Conservation (phyloP, 1,140 invertebrate genomes). For the Thaumatotibia leucotreta region DNA sequence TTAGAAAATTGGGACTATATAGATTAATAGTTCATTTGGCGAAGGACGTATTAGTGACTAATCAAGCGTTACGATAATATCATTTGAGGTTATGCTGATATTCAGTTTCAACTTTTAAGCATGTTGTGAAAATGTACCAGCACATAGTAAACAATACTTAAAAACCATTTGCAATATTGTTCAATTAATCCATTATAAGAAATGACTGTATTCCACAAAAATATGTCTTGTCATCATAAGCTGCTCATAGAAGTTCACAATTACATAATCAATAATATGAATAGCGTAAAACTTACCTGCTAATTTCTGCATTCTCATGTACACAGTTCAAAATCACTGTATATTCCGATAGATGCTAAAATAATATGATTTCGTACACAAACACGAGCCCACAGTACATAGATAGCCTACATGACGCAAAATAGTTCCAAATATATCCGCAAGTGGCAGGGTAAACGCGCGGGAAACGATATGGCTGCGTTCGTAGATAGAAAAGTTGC, state of each 20-base stretch:
- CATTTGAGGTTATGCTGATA: conserved; percentile 2
- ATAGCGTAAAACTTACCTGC: conserved; percentile 48
- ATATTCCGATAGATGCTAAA: conserved; percentile 23
- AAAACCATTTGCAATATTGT: neutral
- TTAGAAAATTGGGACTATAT: neutral
- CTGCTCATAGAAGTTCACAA: conserved; percentile 23
- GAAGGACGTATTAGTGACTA: neutral
- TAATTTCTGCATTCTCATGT: conserved; percentile 21
- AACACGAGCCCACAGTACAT: conserved; percentile 43
- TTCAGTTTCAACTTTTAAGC: neutral
- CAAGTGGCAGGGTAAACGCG: conserved; percentile 27
- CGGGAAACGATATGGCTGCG: conserved; percentile 35
- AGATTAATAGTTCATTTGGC: neutral
- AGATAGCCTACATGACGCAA: conserved; percentile 37
- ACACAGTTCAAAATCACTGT: conserved; percentile 23
- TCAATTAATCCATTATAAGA: neutral
- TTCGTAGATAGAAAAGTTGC: conserved; percentile 19
- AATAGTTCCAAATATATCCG: conserved; percentile 36
- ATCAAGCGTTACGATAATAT: neutral
- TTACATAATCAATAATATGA: conserved; percentile 51
- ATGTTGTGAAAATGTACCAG: neutral
- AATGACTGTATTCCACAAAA: neutral
- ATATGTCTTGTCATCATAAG: conserved; percentile 27
- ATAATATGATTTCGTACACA: conserved; percentile 45
- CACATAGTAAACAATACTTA: neutral